These are phyloP conservation scores for Leptinotarsa undecemlineata DNA, from an alignment of 1,140 invertebrate genomes.

Conservation along the genomic window DNA sequence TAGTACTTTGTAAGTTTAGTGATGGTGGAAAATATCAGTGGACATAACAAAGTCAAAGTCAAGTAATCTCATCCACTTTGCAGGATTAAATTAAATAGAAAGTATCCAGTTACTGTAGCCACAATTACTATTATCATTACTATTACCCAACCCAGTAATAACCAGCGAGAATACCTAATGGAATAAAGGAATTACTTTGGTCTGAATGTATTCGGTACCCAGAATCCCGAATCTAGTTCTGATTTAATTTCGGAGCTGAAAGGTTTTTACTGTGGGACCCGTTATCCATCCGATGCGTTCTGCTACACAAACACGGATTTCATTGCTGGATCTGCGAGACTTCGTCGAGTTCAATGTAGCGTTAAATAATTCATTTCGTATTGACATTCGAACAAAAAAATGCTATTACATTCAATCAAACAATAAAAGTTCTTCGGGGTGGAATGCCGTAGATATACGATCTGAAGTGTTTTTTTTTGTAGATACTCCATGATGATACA, in stretches of 20 bases:
- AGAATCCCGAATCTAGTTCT: not conserved
- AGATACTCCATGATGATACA: too few relatives aligned
- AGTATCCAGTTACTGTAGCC: not conserved
- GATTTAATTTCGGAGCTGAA: slow-evolving; percentile 15
- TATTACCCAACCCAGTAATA: not conserved
- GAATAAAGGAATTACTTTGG: not conserved
- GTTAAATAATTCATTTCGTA: not conserved
- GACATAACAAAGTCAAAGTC: too few relatives aligned
- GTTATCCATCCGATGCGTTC: slow-evolving; percentile 11
- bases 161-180: not conserved
- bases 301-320: not conserved
- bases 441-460: too few relatives aligned
- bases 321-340: not conserved
- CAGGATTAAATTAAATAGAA: too few relatives aligned
- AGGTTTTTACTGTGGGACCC: slow-evolving; percentile 9
- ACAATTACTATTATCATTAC: not conserved
- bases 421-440: too few relatives aligned
- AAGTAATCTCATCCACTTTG: too few relatives aligned
- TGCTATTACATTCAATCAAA: too few relatives aligned
- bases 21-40: too few relatives aligned
- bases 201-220: not conserved
- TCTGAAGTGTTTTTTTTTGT: too few relatives aligned
- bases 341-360: not conserved
- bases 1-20: too few relatives aligned
- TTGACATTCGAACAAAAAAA: too few relatives aligned